Evolutionary conservation across 2,113 vertebrate species (phyloP).

Genomic region (Varanus salvator): DNA sequence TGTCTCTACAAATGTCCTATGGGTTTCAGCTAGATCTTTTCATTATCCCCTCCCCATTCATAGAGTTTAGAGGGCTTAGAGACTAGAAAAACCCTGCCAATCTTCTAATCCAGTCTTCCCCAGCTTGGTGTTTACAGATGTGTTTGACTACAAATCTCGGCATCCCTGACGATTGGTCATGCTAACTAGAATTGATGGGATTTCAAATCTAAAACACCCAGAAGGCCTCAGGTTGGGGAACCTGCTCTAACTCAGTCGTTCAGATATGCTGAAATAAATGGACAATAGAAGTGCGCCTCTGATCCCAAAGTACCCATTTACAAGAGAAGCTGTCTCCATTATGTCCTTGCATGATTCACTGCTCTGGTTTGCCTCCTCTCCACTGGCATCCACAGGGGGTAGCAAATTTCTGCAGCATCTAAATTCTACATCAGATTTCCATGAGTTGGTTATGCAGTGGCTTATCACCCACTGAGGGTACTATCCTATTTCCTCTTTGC

Average conservation of each 20-base stretch:
- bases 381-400: neutral
- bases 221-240: too few species aligned
- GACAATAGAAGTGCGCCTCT: neutral
- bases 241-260: too few species aligned
- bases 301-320: neutral
- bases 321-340: neutral
- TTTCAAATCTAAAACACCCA: too few species aligned
- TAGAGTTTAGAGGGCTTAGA: neutral
- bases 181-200: too few species aligned
- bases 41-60: neutral
- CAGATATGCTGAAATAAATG: neutral
- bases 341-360: neutral
- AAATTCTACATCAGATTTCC: neutral
- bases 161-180: too few species aligned
- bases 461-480: neutral
- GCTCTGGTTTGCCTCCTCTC: neutral
- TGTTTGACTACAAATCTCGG: too few species aligned
- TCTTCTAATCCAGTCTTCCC: neutral
- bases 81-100: neutral
- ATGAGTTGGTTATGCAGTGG: neutral
- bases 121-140: too few species aligned
- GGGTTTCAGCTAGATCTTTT: neutral
- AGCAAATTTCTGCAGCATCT: neutral
- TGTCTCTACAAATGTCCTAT: neutral
- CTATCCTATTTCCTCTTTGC: neutral